A percentile compares a stretch with the other conserved stretches of the same genome.
Conservation (phyloP, 2,888 invertebrate species). For the Agrotis exclamationis region DNA sequence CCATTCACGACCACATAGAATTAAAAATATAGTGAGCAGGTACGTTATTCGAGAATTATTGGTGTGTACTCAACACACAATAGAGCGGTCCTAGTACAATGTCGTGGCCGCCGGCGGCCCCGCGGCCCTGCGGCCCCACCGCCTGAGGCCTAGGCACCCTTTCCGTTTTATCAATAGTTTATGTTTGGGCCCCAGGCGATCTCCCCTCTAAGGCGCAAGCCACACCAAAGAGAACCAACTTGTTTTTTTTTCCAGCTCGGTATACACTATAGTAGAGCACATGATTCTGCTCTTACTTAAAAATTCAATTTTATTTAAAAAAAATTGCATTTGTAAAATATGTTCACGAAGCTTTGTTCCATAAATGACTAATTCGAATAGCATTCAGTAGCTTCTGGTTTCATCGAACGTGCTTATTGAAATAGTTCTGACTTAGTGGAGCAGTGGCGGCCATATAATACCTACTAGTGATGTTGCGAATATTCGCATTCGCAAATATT, state of each 20-base stretch:
- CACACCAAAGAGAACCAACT: conserved; percentile 46
- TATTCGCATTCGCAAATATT: too few relatives aligned
- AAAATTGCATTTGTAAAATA: background rate
- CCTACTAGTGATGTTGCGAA: too few relatives aligned
- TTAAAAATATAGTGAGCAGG: conserved; percentile 39
- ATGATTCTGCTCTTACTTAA: background rate
- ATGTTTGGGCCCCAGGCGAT: conserved; percentile 73
- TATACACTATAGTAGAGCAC: background rate
- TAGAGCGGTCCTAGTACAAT: conserved; percentile 67
- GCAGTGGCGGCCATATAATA: background rate
- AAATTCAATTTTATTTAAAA: background rate
- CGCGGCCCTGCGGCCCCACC: conserved; percentile 39
- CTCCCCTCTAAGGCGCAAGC: conserved; percentile 54
- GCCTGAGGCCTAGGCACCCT: conserved; percentile 73
- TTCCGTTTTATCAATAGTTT: conserved; percentile 83
- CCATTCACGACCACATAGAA: background rate
- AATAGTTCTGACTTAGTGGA: background rate
- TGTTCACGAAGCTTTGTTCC: background rate
- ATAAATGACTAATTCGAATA: background rate
- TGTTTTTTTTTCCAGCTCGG: conserved; percentile 24
- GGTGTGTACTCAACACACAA: conserved; percentile 64
- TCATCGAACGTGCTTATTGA: conserved; percentile 11
- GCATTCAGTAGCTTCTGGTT: background rate
- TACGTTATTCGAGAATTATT: conserved; percentile 56
- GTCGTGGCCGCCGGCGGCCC: conserved; percentile 61